Conservation (phyloP, 2,888 invertebrate genomes). For the Cheilosia soror region DNA sequence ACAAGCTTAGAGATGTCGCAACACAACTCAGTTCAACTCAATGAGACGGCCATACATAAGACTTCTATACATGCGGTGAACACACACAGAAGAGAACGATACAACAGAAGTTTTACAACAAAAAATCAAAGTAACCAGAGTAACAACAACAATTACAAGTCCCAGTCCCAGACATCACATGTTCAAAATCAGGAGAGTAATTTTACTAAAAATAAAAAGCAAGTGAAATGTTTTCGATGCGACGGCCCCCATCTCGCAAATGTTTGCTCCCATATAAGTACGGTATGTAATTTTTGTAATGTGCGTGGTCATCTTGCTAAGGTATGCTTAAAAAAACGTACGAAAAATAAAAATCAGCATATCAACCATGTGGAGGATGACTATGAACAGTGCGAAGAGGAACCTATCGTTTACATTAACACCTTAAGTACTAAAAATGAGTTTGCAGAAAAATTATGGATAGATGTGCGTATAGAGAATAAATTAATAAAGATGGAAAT, state of each 20-base stretch:
- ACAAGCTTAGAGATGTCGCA: conserved; percentile 16
- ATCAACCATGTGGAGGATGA: conserved; percentile 10
- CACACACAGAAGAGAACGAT: background rate
- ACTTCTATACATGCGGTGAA: conserved; percentile 2
- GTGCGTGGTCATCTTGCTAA: background rate
- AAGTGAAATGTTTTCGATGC: conserved; percentile 19
- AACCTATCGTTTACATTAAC: conserved; percentile 6
- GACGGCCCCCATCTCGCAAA: conserved; percentile 23
- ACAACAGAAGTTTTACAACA: background rate
- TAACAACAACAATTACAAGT: background rate
- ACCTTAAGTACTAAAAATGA: too few relatives aligned
- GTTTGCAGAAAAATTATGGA: too few relatives aligned
- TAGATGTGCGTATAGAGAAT: too few relatives aligned
- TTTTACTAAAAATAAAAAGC: background rate
- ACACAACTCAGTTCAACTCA: conserved; percentile 8
- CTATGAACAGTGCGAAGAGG: background rate
- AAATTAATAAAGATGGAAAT: too few relatives aligned
- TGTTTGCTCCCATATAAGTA: conserved; percentile 7
- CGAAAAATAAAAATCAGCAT: background rate
- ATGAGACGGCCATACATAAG: background rate
- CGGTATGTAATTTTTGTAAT: conserved; percentile 14
- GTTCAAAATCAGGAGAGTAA: conserved; percentile 5
- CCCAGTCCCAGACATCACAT: background rate
- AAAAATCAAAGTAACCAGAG: background rate
- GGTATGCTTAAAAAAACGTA: conserved; percentile 11